These are phyloP conservation scores for Mandrillus leucophaeus DNA, from an alignment of 2,113 vertebrate species.

Conservation along the genomic window DNA sequence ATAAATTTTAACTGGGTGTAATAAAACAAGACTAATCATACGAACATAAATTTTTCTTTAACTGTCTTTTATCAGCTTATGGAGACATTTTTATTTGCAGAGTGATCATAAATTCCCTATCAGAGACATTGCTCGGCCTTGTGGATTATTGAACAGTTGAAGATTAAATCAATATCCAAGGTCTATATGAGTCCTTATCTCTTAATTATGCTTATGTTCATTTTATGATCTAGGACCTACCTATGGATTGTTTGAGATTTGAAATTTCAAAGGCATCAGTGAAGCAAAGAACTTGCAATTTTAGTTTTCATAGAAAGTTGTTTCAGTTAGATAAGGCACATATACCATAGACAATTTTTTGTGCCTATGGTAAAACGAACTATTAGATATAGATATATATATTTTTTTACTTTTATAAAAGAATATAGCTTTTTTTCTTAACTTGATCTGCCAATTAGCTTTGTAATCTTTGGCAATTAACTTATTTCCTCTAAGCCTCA, in stretches of 20 bases:
- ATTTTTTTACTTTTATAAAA: background rate
- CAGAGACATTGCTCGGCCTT: background rate
- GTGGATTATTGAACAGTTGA: slow-evolving; percentile 31
- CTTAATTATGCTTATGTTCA: background rate
- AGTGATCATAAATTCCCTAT: background rate
- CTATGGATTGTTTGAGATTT: slow-evolving; percentile 48
- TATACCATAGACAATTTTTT: background rate
- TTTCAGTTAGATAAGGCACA: background rate
- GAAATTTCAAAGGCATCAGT: slow-evolving; percentile 13
- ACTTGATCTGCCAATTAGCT: background rate
- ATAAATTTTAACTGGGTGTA: background rate
- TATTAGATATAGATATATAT: background rate
- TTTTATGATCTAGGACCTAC: slow-evolving; percentile 36
- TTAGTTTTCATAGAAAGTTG: slow-evolving; percentile 4
- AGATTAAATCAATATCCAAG: background rate
- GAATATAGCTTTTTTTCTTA: background rate
- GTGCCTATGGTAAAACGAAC: background rate
- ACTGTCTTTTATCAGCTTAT: background rate
- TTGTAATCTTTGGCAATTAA: background rate
- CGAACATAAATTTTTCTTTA: background rate
- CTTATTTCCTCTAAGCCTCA: background rate
- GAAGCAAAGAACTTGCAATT: background rate
- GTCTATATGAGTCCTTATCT: background rate
- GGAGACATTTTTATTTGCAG: slow-evolving; percentile 30
- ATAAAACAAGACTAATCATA: slow-evolving; percentile 2